Evolutionary conservation across 2,888 invertebrate species (phyloP).

Genomic region (Carpatolechia fugitivella): DNA sequence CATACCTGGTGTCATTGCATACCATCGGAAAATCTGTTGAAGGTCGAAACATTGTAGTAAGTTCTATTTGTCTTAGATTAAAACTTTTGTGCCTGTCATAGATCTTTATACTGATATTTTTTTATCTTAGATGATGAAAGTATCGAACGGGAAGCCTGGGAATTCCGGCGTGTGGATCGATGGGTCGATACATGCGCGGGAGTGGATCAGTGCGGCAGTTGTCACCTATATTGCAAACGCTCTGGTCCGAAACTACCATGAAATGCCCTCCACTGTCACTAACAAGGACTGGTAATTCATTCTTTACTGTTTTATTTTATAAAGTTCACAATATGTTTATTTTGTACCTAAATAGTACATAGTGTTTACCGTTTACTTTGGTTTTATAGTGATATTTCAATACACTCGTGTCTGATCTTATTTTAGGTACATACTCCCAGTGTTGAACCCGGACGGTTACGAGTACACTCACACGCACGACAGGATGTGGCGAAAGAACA

Average conservation of each 20-base stretch:
- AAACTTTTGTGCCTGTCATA: neutral
- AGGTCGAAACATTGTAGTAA: slow-evolving; percentile 63
- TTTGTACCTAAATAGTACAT: neutral
- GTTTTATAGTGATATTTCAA: neutral
- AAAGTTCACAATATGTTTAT: neutral
- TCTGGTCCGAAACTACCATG: slow-evolving; percentile 83
- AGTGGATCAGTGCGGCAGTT: slow-evolving; percentile 92
- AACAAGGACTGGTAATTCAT: slow-evolving; percentile 87
- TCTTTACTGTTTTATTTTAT: neutral
- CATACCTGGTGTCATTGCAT: slow-evolving; percentile 52
- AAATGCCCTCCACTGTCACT: slow-evolving; percentile 82
- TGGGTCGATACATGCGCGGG: slow-evolving; percentile 91
- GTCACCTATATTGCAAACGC: slow-evolving; percentile 87
- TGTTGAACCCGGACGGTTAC: slow-evolving; percentile 92
- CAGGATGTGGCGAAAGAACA: slow-evolving; percentile 91
- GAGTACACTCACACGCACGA: slow-evolving; percentile 90
- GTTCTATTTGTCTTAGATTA: neutral
- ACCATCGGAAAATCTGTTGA: slow-evolving; percentile 61
- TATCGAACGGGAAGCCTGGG: slow-evolving; percentile 82
- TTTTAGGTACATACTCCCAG: slow-evolving; percentile 83
- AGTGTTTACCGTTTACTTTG: neutral
- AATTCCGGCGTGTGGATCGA: slow-evolving; percentile 86
- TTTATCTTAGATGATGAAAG: slow-evolving; percentile 67
- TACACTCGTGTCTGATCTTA: too few relatives aligned
- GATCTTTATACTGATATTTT: slow-evolving; percentile 11